phyloP scores from a whole-genome alignment of 1,140 invertebrate genomes.

The Meloidogyne floridensis region DNA sequence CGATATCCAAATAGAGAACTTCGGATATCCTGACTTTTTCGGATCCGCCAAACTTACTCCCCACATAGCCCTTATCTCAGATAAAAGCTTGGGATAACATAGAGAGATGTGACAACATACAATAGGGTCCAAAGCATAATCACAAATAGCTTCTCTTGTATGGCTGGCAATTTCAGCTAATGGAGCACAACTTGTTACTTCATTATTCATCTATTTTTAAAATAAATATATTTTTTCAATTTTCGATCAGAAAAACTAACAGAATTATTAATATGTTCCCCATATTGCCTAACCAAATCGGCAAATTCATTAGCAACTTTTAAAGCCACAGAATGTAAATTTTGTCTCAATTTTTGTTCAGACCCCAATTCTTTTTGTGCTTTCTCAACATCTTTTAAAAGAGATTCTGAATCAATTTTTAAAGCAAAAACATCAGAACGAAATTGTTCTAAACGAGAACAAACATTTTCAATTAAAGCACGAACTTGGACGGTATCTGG shows the following conservation, averaged over 20 bases:
- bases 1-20: no score
- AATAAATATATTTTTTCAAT: neutral
- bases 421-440: constrained; percentile 9
- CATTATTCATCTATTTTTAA: constrained; percentile 49
- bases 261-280: constrained; percentile 38
- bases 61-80: neutral
- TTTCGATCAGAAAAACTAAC: constrained; percentile 14
- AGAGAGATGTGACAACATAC: constrained; percentile 6
- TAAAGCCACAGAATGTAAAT: constrained; percentile 14
- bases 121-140: constrained; percentile 48
- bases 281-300: constrained; percentile 19
- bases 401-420: constrained; percentile 14
- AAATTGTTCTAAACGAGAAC: constrained; percentile 23
- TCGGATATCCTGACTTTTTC: no score
- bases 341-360: constrained; percentile 9
- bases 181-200: constrained; percentile 59
- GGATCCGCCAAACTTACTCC: no score
- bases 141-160: constrained; percentile 45
- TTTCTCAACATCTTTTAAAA: constrained; percentile 17
- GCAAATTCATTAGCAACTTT: constrained; percentile 24
- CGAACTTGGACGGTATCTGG: constrained; percentile 26
- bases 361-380: constrained; percentile 16
- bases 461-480: constrained; percentile 15
- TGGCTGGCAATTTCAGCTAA: constrained; percentile 39
- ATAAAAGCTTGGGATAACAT: neutral